Evolutionary conservation across 2,888 invertebrate species (phyloP).

Genomic region (Spilosoma lubricipeda): DNA sequence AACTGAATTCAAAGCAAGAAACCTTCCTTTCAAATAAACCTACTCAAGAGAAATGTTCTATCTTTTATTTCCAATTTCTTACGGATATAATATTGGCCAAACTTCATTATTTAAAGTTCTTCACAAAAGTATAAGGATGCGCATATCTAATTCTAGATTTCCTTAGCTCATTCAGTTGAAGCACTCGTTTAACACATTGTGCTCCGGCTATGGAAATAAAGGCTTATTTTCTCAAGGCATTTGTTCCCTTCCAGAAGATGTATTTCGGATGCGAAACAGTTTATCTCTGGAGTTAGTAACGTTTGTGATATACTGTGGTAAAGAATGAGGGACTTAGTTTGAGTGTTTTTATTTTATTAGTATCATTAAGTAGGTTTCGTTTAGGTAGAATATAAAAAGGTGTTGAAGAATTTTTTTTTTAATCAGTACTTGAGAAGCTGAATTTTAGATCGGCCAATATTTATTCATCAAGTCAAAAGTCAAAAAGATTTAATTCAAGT

Average conservation of each 20-base stretch:
- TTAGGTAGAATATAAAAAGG: neutral
- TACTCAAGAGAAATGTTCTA: conserved; percentile 20
- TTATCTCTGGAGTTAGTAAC: conserved; percentile 71
- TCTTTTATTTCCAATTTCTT: conserved; percentile 25
- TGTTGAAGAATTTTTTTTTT: neutral
- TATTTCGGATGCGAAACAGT: conserved; percentile 77
- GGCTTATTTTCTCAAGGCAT: conserved; percentile 76
- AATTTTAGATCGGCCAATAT: neutral
- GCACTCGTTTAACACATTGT: conserved; percentile 68
- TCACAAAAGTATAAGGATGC: conserved; percentile 42
- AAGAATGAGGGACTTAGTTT: conserved; percentile 12
- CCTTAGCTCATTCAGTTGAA: conserved; percentile 52
- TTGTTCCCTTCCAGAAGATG: conserved; percentile 81
- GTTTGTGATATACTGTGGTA: conserved; percentile 53
- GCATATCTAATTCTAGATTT: conserved; percentile 60
- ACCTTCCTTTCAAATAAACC: neutral
- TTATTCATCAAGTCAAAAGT: neutral
- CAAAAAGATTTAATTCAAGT: too few species aligned
- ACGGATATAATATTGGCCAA: conserved; percentile 25
- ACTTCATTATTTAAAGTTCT: conserved; percentile 35
- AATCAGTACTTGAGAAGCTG: neutral
- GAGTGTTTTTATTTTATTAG: neutral
- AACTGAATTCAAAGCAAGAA: neutral
- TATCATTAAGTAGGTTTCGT: neutral
- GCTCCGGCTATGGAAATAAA: conserved; percentile 66